A percentile compares a stretch with the other conserved stretches of the same genome.
phyloP scores from a whole-genome alignment of 2,888 invertebrate species.

The Nephrotoma guestfalica region DNA sequence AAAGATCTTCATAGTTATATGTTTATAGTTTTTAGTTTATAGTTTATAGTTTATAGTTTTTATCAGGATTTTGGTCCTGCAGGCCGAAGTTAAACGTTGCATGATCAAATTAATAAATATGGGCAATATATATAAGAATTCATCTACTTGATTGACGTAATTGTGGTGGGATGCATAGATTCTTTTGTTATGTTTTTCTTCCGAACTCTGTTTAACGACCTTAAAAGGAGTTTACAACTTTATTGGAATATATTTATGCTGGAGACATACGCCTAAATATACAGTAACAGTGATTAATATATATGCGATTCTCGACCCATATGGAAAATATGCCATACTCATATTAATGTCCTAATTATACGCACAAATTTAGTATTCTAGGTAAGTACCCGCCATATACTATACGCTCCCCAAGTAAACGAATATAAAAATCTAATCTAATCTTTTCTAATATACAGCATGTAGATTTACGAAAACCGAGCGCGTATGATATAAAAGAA shows the following conservation, averaged over 20 bases:
- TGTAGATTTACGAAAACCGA: background rate
- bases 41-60: no score
- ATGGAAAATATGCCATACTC: background rate
- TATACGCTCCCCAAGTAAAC: background rate
- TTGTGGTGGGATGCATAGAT: no score
- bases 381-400: background rate
- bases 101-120: no score
- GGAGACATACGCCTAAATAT: background rate
- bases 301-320: background rate
- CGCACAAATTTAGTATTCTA: background rate
- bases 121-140: no score
- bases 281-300: background rate
- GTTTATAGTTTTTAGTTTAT: no score
- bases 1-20: no score
- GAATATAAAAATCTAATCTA: background rate
- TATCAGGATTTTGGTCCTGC: no score
- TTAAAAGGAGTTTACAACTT: no score
- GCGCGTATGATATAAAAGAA: background rate
- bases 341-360: background rate
- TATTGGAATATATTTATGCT: background rate
- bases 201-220: no score
- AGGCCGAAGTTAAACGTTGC: no score
- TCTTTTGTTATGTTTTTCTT: no score
- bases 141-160: no score
- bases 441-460: background rate